Evolutionary conservation across 2,113 vertebrate species (phyloP), one percentile per base, ranked within the genome.

Genomic region (human (Homo sapiens)): DNA sequence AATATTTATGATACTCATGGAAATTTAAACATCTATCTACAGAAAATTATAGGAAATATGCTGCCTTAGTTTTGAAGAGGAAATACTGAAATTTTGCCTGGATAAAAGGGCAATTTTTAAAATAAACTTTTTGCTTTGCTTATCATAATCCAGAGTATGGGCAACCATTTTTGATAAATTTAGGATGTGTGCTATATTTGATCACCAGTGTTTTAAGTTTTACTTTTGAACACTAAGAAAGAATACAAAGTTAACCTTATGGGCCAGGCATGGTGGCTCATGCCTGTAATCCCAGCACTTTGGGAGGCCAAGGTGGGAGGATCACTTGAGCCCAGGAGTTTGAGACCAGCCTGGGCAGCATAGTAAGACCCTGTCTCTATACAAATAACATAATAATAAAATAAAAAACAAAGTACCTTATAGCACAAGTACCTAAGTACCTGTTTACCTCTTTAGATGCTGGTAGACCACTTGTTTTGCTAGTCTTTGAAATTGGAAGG

Each of bases 401-500:
- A 64, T 64, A 6, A 64, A 64, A 32, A 64, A 13, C 61, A 32
- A 93, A 94, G 32, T 81, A 38, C 30, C 70, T 95, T 87, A 43
- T 85, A 50, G 70, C 90, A 93, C 64, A 93, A 85, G 50, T 88
- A 81, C 81, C 84, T 92, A 50, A 94, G 72, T 98, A 98, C 98
- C 98, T 98, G 97, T 98, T 98, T 98, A 98, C 97, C 98, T 98
- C 97, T 98, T 98, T 97, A 98, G 98, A 98, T 98, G 97, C 97
- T 98, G 89, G 96, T 98, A 98, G 98, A 98, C 98, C 98, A 98
- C 98, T 99, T 99, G 98, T 99, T 98, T 98, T 98, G 98, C 98
- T 98, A 99, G 98, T 98, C 98, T 98, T 98, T 98, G 96, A 98
- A 98, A 98, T 98, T 98, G 98, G 97, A 98, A 98, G 97, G 98